Base-by-base conservation (phyloP, 1,140 invertebrate genomes). In the Fragariocoptes setiger region DNA sequence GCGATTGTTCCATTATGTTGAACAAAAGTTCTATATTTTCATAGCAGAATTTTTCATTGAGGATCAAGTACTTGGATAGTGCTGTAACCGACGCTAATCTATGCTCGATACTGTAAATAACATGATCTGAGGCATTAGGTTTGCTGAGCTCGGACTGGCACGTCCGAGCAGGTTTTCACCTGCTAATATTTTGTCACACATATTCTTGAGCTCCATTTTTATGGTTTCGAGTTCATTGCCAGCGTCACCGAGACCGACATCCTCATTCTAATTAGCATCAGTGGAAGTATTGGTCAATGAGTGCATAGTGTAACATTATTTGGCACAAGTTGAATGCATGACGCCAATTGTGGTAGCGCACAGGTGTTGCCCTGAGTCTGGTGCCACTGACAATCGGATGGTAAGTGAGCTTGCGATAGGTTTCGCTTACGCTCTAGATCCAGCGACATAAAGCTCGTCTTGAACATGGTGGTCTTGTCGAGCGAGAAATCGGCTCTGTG, bases 311-410 rank as follows among this genome's bases (percentile, higher is more conserved):
- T n/a, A 88, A 94, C 85, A 94, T 92, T 0, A 82, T 86, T 54
- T 92, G 85, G 0, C 80, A 76, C 0, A 94, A 85, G 57, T 92
- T 92, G 4, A 94, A 64, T 0, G 85, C 86, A 59, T 95, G 86
- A 45, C 85, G 62, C 85, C 83, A 92, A 54, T 92, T 92, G 58
- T 92, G 83, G 54, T 92, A 94, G 50, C 85, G 86, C 0, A 90
- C 83, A 2, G 78, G 78, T 8, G 83, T 66, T 53, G 82, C n/a
- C n/a, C n/a, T n/a, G n/a, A n/a, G n/a, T n/a, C n/a, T n/a, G n/a
- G n/a, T n/a, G n/a, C n/a, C n/a, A n/a, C n/a, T n/a, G n/a, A n/a
- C n/a, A n/a, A n/a, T n/a, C n/a, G n/a, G 92, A 56, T 92, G 85
- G 54, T 92, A 92, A 8, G 76, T 83, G 14, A 92, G 82, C 53